Evolutionary conservation across 2,888 invertebrate genomes (phyloP), one percentile per base, ranked within the genome.

Genomic region (Hyles lineata): DNA sequence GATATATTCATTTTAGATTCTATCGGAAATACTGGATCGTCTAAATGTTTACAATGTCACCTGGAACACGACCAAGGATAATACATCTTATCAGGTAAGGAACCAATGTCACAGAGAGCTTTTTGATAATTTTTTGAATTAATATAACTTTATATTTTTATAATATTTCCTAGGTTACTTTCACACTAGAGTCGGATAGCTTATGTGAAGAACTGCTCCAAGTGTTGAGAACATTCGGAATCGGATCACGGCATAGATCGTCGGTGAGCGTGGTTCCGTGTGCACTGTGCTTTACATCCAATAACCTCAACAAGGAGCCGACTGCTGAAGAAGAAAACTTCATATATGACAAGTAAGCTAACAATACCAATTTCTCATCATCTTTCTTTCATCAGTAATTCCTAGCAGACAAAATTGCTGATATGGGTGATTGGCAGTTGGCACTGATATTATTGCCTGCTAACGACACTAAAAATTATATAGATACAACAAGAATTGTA

Each of bases 221-320:
- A 75, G 91, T 95, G 19, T 84, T 97, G 59, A 92, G 93, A 77
- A 95, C 95, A 55, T 95, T 95, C 83, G 96, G 96, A 23, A 96
- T 97, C 74, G 96, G 96, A 0, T 91, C 95, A 60, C 92, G 95
- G 23, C 91, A 93, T 75, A 93, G 95, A 72, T 96, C 96, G 0
- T 92, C 95, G 5, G 93, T 96, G 70, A 96, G 96, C 74, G 95
- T 96, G 69, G 88, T 96, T 76, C 96, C 96, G 19, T 96, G 96
- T 81, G 93, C 96, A n/a, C 88, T 96, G 35, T 95, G 95, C 78
- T 95, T 95, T 83, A 88, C 92, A 75, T 87, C 85, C 69, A 81
- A 78, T 74, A 76, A 78, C 2, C 32, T 21, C 63, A 15, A 17
- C 43, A 43, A 43, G 2, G 21, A 43, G 6, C 11, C 63, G 21